Conservation (phyloP, 1,140 invertebrate genomes). For the Cepaea nemoralis region DNA sequence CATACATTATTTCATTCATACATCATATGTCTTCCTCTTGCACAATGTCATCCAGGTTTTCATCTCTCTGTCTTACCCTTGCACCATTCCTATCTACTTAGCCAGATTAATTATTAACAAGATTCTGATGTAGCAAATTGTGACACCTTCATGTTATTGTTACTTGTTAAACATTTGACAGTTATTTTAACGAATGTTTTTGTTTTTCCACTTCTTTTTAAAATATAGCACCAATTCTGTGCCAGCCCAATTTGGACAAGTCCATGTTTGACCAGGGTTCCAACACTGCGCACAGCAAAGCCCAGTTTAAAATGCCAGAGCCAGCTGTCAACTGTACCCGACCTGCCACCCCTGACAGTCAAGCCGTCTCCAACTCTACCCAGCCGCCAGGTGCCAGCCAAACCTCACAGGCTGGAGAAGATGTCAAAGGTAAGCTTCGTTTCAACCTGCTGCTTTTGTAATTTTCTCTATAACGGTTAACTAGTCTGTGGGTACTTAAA, state of each 20-base stretch:
- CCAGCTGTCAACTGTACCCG: slow-evolving; percentile 46
- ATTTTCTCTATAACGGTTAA: background rate
- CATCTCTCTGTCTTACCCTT: too few relatives aligned
- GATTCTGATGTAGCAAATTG: too few relatives aligned
- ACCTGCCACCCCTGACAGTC: slow-evolving; percentile 49
- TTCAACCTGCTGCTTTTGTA: background rate
- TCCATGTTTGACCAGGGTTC: slow-evolving; percentile 58
- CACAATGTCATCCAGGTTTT: too few relatives aligned
- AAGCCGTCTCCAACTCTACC: background rate
- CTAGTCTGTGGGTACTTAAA: too few relatives aligned
- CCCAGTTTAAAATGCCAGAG: slow-evolving; percentile 52
- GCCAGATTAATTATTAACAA: too few relatives aligned
- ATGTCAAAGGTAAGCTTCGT: slow-evolving; percentile 24
- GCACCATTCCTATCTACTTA: too few relatives aligned
- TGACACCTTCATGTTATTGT: too few relatives aligned
- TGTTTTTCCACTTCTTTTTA: background rate
- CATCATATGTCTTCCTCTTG: too few relatives aligned
- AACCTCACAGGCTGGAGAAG: background rate
- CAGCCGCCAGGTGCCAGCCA: background rate
- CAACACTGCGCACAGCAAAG: slow-evolving; percentile 36
- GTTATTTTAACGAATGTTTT: too few relatives aligned
- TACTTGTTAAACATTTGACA: too few relatives aligned
- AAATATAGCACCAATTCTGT: slow-evolving; percentile 82
- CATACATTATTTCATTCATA: too few relatives aligned
- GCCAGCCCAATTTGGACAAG: slow-evolving; percentile 77